phyloP scores from a whole-genome alignment of 1,140 invertebrate species.

The Belonocnema kinseyi region DNA sequence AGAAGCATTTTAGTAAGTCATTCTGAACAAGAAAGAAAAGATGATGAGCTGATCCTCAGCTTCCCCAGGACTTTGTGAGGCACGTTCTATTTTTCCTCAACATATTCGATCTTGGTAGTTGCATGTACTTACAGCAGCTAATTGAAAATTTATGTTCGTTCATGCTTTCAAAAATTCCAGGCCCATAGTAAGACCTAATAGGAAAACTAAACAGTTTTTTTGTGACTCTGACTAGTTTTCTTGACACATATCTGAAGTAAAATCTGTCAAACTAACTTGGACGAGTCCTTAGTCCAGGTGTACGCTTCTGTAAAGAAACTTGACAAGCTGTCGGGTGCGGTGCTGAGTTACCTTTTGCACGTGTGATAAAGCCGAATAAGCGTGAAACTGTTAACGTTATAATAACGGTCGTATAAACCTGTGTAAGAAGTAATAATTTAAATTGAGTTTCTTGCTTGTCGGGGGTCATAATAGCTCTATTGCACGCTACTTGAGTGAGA shows the following conservation, averaged over 20 bases:
- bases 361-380: conserved; percentile 44
- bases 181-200: too few relatives aligned
- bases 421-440: conserved; percentile 64
- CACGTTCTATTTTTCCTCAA: too few relatives aligned
- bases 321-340: not conserved
- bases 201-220: not conserved
- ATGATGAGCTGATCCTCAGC: not conserved
- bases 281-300: not conserved
- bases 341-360: conserved; percentile 21
- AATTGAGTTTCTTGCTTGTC: conserved; percentile 67
- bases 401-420: conserved; percentile 62
- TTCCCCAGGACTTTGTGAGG: too few relatives aligned
- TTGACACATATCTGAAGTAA: not conserved
- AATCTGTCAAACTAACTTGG: not conserved
- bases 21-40: not conserved
- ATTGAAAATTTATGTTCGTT: too few relatives aligned
- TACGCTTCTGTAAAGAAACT: not conserved
- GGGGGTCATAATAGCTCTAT: conserved; percentile 61
- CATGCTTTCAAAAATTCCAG: too few relatives aligned
- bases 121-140: too few relatives aligned
- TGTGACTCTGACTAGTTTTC: not conserved
- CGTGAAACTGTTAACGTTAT: conserved; percentile 60
- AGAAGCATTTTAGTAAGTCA: not conserved
- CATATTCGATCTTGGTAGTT: too few relatives aligned
- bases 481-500: conserved; percentile 60